Conservation (phyloP, 2,113 vertebrate genomes). For the Onychostoma macrolepis region DNA sequence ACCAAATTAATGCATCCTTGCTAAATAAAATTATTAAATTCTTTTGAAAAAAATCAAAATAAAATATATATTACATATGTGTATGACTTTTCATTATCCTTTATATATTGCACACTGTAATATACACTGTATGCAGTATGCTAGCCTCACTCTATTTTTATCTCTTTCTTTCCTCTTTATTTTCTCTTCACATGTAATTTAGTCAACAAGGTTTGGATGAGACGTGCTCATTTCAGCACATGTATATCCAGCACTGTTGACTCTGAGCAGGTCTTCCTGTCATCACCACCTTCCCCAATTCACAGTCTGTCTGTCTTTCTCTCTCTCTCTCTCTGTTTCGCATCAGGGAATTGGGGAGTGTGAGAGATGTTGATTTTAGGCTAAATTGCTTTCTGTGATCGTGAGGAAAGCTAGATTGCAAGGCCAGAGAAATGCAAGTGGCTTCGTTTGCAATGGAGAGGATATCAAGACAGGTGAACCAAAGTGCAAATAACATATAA, state of each 20-base stretch:
- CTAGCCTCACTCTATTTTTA: neutral
- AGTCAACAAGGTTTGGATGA: slow-evolving; percentile 32
- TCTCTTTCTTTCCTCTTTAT: neutral
- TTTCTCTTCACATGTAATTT: neutral
- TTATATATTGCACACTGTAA: too few relatives aligned
- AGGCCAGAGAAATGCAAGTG: slow-evolving; percentile 21
- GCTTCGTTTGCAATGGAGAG: slow-evolving; percentile 2
- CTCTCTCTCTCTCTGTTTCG: slow-evolving; percentile 64
- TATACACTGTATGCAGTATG: too few relatives aligned
- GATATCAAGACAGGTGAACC: neutral
- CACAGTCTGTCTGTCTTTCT: neutral
- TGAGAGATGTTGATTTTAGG: slow-evolving; percentile 29
- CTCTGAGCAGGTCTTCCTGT: slow-evolving; percentile 49
- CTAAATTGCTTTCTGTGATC: slow-evolving; percentile 42
- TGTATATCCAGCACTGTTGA: slow-evolving; percentile 46
- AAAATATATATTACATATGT: too few relatives aligned
- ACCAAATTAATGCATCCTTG: too few relatives aligned
- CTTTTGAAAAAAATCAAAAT: too few relatives aligned
- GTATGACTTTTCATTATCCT: too few relatives aligned
- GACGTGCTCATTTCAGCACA: slow-evolving; percentile 30
- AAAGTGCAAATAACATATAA: slow-evolving; percentile 13
- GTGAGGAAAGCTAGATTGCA: slow-evolving; percentile 15
- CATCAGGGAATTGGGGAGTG: slow-evolving; percentile 4
- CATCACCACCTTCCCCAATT: slow-evolving; percentile 52
- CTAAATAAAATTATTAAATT: too few relatives aligned